Conservation (phyloP, 2,888 invertebrate species). For the Sericinus montela region DNA sequence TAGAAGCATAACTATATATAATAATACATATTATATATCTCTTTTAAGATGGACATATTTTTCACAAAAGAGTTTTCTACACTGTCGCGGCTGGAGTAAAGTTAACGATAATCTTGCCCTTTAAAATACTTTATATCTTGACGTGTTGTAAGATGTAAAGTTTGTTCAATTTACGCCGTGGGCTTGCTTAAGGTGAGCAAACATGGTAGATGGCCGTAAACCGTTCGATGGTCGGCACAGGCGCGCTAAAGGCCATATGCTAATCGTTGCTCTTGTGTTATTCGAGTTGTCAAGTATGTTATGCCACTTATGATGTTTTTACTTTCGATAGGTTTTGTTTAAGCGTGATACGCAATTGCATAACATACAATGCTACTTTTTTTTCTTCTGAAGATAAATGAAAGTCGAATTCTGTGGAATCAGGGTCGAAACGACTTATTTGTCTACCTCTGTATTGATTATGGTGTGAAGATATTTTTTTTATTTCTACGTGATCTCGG, state of each 20-base stretch:
- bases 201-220: slow-evolving; percentile 23
- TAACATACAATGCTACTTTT: too few species aligned
- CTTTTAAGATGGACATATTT: too few species aligned
- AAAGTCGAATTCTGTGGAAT: too few species aligned
- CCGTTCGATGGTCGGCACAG: slow-evolving; percentile 26
- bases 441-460: too few species aligned
- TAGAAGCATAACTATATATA: too few species aligned
- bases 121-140: slow-evolving; percentile 2
- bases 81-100: neutral
- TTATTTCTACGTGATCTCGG: too few species aligned
- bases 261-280: slow-evolving; percentile 49
- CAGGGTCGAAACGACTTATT: too few species aligned
- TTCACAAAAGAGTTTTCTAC: neutral
- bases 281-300: slow-evolving; percentile 40
- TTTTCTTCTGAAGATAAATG: too few species aligned
- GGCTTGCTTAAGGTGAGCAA: slow-evolving; percentile 14
- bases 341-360: too few species aligned
- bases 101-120: neutral
- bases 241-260: slow-evolving; percentile 56
- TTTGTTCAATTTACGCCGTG: neutral
- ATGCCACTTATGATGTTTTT: slow-evolving; percentile 45
- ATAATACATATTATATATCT: too few species aligned
- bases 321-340: slow-evolving; percentile 36
- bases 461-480: too few species aligned
- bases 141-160: neutral